A percentile compares a stretch with the other conserved stretches of the same genome.
phyloP scores from a whole-genome alignment of 23 tunicate genomes.

The Styela plicata region DNA sequence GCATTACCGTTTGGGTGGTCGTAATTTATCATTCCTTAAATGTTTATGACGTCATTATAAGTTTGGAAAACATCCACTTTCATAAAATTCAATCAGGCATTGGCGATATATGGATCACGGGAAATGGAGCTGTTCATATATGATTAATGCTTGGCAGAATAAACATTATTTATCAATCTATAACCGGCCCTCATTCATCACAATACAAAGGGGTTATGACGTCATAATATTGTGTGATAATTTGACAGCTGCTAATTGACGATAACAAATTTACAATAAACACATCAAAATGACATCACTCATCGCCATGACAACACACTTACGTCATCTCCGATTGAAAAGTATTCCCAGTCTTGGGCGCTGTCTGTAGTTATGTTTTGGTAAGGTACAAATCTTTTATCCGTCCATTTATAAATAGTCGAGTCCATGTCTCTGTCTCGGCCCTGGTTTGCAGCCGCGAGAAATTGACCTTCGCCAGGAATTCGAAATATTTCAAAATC shows the following conservation, averaged over 20 bases:
- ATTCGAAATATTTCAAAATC: slow-evolving; percentile 85
- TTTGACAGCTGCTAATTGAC: neutral
- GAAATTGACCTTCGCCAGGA: slow-evolving; percentile 69
- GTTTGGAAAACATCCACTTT: too few relatives aligned
- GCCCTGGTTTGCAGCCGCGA: slow-evolving; percentile 90
- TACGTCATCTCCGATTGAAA: slow-evolving; percentile 77
- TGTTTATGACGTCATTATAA: neutral
- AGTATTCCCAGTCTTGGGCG: slow-evolving; percentile 87
- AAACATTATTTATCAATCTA: neutral
- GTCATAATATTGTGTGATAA: neutral
- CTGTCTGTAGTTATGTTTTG: slow-evolving; percentile 85
- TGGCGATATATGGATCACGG: too few relatives aligned
- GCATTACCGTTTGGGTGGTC: neutral
- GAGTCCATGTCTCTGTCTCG: slow-evolving; percentile 82
- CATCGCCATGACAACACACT: neutral
- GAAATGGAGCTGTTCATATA: neutral
- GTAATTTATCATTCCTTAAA: neutral
- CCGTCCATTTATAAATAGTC: slow-evolving; percentile 82
- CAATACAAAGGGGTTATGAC: neutral
- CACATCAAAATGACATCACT: neutral
- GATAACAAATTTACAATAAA: neutral
- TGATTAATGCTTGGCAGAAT: too few relatives aligned
- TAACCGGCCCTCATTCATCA: neutral
- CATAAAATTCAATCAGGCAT: too few relatives aligned
- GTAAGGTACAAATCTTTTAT: slow-evolving; percentile 33